Evolutionary conservation across 1,140 invertebrate genomes (phyloP).

Genomic region (Trinorchestia longiramus): DNA sequence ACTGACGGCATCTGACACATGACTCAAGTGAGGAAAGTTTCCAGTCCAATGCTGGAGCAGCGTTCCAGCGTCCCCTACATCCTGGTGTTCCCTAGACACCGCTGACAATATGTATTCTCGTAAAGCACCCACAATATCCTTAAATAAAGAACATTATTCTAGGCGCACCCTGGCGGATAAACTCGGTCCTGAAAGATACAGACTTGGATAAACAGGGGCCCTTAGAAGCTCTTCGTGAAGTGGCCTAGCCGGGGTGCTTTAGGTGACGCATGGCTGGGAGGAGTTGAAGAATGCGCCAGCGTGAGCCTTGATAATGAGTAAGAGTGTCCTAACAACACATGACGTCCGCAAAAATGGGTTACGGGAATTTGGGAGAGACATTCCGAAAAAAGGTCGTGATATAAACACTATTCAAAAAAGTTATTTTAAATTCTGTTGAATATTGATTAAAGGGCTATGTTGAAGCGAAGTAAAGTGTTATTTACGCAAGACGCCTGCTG

Average conservation of each 20-base stretch:
- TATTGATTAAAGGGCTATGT: not conserved
- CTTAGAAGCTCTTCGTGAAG: not conserved
- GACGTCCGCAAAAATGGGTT: not conserved
- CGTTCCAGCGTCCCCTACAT: not conserved
- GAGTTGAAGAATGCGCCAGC: not conserved
- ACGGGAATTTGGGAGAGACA: not conserved
- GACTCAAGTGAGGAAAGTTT: not conserved
- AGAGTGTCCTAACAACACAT: not conserved
- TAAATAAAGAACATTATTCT: constrained; percentile 54
- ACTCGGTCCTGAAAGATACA: constrained; percentile 30
- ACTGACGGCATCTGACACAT: not conserved
- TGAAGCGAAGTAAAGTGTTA: not conserved
- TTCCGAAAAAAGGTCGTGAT: not conserved
- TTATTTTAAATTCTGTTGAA: not conserved
- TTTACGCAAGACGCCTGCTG: not conserved
- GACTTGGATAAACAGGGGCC: constrained; percentile 43
- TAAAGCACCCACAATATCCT: constrained; percentile 53
- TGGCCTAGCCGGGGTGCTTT: constrained; percentile 17
- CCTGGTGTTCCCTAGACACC: constrained; percentile 15
- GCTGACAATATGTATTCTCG: constrained; percentile 38
- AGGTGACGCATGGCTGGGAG: not conserved
- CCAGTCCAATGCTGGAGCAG: not conserved
- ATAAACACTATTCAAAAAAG: not conserved
- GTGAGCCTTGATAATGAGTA: not conserved
- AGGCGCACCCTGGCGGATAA: not conserved